phyloP scores from a whole-genome alignment of 2,888 invertebrate genomes.

The Phyto melanocephala region DNA sequence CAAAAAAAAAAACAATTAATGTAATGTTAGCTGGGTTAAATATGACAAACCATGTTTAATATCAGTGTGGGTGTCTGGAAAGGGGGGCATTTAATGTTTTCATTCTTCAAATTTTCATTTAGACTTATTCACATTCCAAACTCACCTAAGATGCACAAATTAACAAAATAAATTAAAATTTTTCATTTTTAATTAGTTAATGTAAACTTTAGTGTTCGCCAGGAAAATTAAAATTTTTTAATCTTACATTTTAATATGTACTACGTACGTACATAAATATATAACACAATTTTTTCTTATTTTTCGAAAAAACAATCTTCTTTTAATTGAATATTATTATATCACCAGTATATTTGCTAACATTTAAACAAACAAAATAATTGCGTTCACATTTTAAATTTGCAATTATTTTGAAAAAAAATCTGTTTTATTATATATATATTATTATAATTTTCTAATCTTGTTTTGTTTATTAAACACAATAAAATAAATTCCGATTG shows the following conservation, averaged over 20 bases:
- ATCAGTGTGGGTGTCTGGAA: neutral
- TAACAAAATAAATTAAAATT: neutral
- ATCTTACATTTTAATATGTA: no score
- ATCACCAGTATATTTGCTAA: no score
- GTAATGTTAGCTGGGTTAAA: no score
- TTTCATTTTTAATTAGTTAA: neutral
- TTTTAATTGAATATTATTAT: no score
- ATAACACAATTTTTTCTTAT: neutral
- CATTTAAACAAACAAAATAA: no score
- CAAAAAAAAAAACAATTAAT: no score
- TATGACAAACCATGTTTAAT: no score
- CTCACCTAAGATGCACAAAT: neutral
- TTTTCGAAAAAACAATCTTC: no score
- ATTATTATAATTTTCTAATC: slow-evolving; percentile 15
- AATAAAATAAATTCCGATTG: slow-evolving; percentile 43
- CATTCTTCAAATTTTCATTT: neutral
- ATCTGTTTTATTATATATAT: neutral
- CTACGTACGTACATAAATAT: no score
- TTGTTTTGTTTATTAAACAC: slow-evolving; percentile 48
- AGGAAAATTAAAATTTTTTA: no score
- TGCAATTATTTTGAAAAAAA: neutral
- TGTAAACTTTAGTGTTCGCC: neutral
- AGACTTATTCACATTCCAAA: neutral
- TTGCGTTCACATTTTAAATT: no score
- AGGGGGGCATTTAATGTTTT: neutral